A percentile compares a stretch with the other conserved stretches of the same genome.
Conservation (phyloP, 2,113 vertebrate genomes). For the Gambusia holbrooki region DNA sequence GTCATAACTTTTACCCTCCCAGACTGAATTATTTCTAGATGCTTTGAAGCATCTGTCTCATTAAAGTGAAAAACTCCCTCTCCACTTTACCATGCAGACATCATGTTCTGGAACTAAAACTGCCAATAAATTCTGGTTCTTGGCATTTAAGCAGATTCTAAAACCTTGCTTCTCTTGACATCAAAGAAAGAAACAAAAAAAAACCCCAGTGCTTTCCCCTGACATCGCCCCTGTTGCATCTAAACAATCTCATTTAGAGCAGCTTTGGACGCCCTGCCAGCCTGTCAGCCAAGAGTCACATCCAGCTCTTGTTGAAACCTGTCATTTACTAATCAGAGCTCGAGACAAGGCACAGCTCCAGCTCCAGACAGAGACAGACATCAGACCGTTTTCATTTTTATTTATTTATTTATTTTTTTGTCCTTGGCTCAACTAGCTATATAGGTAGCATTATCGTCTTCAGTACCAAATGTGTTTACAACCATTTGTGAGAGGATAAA, state of each 20-base stretch:
- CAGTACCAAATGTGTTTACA: slow-evolving; percentile 30
- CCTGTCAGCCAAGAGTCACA: slow-evolving; percentile 60
- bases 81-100: too few species aligned
- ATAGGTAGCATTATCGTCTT: slow-evolving; percentile 29
- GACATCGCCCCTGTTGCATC: slow-evolving; percentile 52
- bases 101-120: too few species aligned
- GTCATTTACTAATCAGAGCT: slow-evolving; percentile 63
- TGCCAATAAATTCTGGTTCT: slow-evolving; percentile 43
- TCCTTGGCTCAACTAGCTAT: slow-evolving; percentile 33
- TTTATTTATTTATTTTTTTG: slow-evolving; percentile 1
- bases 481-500: slow-evolving; percentile 24
- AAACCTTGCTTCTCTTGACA: slow-evolving; percentile 18
- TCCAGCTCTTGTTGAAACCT: slow-evolving; percentile 48
- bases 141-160: slow-evolving; percentile 45
- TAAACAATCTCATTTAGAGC: slow-evolving; percentile 55
- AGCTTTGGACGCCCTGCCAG: slow-evolving; percentile 51
- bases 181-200: slow-evolving; percentile 22
- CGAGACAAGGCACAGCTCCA: slow-evolving; percentile 44
- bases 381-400: slow-evolving; percentile 4
- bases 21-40: too few species aligned
- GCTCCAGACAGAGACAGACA: slow-evolving; percentile 27
- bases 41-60: too few species aligned
- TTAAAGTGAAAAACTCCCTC: too few species aligned
- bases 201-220: slow-evolving; percentile 11
- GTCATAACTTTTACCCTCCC: too few species aligned